Conservation (phyloP, 2,888 invertebrate species). For the Molanna angustata region DNA sequence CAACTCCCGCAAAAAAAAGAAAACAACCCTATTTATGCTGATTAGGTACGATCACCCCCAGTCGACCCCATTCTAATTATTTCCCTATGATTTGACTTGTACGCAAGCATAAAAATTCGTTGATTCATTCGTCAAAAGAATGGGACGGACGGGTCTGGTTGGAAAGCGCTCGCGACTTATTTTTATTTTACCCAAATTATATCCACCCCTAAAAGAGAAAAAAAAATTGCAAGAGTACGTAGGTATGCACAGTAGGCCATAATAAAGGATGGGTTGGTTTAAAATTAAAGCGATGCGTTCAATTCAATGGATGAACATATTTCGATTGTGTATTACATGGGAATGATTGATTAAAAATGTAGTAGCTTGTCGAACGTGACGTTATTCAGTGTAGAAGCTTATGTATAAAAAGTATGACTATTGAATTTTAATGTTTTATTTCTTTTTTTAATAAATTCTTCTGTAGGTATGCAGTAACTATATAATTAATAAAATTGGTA, state of each 20-base stretch:
- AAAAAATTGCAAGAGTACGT: slow-evolving; percentile 5
- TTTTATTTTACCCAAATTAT: slow-evolving; percentile 15
- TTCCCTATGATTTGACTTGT: slow-evolving; percentile 26
- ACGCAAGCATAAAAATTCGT: slow-evolving; percentile 23
- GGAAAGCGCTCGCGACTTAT: neutral
- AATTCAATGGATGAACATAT: no score
- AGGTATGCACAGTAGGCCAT: no score
- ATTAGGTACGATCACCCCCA: slow-evolving; percentile 28
- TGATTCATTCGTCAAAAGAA: slow-evolving; percentile 19
- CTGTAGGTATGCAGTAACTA: no score
- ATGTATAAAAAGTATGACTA: no score
- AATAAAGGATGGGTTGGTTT: slow-evolving; percentile 6
- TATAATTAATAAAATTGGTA: no score
- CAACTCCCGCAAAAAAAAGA: neutral
- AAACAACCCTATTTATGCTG: slow-evolving; percentile 17
- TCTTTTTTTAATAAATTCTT: no score
- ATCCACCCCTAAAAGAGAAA: slow-evolving; percentile 15
- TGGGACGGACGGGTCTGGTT: slow-evolving; percentile 1
- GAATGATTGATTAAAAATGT: no score
- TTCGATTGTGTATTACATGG: no score
- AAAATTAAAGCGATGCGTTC: slow-evolving; percentile 17
- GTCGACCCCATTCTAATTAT: slow-evolving; percentile 26
- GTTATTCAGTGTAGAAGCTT: no score
- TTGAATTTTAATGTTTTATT: no score
- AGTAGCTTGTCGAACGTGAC: no score